Base-by-base conservation (phyloP, 2,888 invertebrate species). In the Eremobia ochroleuca region DNA sequence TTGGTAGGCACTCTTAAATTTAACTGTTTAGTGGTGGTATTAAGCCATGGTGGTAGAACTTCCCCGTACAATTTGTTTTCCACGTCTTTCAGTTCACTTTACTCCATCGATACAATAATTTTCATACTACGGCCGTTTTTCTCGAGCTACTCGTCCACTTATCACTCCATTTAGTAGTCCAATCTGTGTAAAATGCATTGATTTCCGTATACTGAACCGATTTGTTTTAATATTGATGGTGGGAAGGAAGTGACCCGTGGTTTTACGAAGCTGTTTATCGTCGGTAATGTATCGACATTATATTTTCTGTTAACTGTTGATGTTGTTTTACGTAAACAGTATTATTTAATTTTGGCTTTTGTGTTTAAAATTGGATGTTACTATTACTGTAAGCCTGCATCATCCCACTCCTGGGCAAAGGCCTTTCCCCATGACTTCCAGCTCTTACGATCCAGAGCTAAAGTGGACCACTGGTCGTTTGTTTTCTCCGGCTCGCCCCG, bases 191-290 rank as follows among this genome's bases (percentile, higher is more conserved):
- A 74, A 80, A 59, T 75, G 55, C 61, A 75, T 28, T 71, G 77
- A 78, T 80, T 80, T 83, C 84, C 72, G 78, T 78, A 67, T 61
- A 73, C 49, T 52, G 58, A 75, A 83, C 83, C 75, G 69, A 77
- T 77, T 65, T 59, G 72, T 81, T 83, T 83, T 78, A 88, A 84
- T 85, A 82, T 88, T 85, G 61, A 81, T 86, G 76, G 68, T 73
- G 65, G 82, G 69, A 83, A 85, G 88, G 79, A 88, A 85, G 79
- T 72, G 75, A 71, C 72, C 80, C 62, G 76, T 65, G 83, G 78
- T 76, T 88, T 77, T 55, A 76, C 79, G 28, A 28, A 73, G 72
- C 78, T 79, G 70, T 86, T 81, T 86, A 80, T 82, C 80, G 61
- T 59, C 31, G n/a, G 55, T 58, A 84, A 84, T 88, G 78, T 80